phyloP scores from a whole-genome alignment of 2,888 invertebrate species.

The Tridacna crocea region DNA sequence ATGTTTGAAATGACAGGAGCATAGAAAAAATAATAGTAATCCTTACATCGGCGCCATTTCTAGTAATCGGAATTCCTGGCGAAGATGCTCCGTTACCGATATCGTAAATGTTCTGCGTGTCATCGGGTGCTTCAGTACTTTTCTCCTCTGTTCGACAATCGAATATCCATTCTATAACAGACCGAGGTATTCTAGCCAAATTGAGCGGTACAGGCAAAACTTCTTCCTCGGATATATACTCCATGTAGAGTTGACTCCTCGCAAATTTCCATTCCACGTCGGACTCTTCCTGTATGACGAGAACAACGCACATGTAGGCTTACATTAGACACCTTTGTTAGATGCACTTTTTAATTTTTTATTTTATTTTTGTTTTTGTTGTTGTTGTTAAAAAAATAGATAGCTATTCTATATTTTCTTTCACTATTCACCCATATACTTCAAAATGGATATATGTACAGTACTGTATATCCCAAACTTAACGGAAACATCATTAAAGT shows the following conservation, averaged over 20 bases:
- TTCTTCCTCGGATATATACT: conserved; percentile 85
- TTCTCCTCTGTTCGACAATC: conserved; percentile 55
- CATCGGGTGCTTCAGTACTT: conserved; percentile 36
- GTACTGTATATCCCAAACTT: no score
- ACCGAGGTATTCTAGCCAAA: conserved; percentile 75
- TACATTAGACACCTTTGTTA: no score
- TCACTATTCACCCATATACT: no score
- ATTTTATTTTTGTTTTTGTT: no score
- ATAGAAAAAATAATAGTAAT: not conserved
- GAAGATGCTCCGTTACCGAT: not conserved
- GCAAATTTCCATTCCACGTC: conserved; percentile 84
- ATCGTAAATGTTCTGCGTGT: conserved; percentile 6
- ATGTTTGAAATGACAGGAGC: no score
- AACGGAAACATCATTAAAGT: no score
- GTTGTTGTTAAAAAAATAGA: no score
- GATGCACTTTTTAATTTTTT: no score
- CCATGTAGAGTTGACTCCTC: conserved; percentile 82
- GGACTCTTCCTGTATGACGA: conserved; percentile 75
- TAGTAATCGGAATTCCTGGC: conserved; percentile 4
- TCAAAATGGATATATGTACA: no score
- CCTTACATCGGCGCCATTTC: conserved; percentile 40
- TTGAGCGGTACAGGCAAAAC: conserved; percentile 85
- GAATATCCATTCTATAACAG: conserved; percentile 62
- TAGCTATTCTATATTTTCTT: no score
- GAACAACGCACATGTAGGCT: no score